phyloP scores from a whole-genome alignment of 2,888 invertebrate species.

The Leptopilina myrica region DNA sequence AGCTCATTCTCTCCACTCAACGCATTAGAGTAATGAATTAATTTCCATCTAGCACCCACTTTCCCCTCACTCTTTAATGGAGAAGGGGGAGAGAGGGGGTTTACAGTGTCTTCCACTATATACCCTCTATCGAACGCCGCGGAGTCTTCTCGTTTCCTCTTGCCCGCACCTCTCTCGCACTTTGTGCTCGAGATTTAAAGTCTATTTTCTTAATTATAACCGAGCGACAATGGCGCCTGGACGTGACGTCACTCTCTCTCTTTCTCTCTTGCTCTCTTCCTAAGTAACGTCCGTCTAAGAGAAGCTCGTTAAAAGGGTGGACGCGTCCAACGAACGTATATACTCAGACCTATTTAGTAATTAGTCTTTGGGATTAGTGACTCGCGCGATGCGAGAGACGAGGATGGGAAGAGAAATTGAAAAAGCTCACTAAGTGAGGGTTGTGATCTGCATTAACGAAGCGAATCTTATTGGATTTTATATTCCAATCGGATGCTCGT shows the following conservation, averaged over 20 bases:
- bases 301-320: conserved; percentile 43
- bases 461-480: conserved; percentile 37
- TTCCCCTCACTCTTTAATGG: conserved; percentile 43
- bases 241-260: conserved; percentile 55
- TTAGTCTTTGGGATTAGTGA: conserved; percentile 51
- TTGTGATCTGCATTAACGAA: conserved; percentile 28
- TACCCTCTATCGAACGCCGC: conserved; percentile 42
- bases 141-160: conserved; percentile 48
- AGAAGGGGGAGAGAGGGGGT: no score
- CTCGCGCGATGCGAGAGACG: background rate
- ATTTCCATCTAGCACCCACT: conserved; percentile 71
- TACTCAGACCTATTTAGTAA: conserved; percentile 53
- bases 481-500: conserved; percentile 22
- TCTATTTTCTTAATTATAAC: conserved; percentile 75
- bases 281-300: conserved; percentile 44
- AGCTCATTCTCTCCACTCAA: conserved; percentile 71
- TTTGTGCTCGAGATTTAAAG: conserved; percentile 68
- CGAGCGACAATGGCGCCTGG: conserved; percentile 65
- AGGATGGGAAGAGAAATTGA: conserved; percentile 21
- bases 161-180: conserved; percentile 42
- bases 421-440: conserved; percentile 38
- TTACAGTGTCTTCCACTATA: conserved; percentile 19
- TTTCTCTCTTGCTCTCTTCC: background rate
- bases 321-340: conserved; percentile 42
- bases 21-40: conserved; percentile 77